A percentile compares a stretch with the other conserved stretches of the same genome.
Evolutionary conservation across 2,888 invertebrate species (phyloP).

Genomic region (Dicyrtomina minuta): DNA sequence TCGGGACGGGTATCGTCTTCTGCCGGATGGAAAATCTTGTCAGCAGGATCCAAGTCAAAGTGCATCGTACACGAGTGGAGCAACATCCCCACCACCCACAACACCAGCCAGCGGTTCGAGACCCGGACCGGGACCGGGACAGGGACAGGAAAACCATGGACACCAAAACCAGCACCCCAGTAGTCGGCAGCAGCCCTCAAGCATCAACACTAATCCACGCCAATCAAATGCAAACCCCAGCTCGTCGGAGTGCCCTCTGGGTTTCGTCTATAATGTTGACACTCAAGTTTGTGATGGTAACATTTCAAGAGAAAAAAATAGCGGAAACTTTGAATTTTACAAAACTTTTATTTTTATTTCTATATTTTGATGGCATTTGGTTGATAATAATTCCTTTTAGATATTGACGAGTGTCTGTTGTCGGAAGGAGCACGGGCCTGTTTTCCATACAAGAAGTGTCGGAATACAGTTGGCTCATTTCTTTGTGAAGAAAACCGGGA

Average conservation of each 20-base stretch:
- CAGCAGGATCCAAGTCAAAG: slow-evolving; percentile 56
- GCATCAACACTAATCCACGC: neutral
- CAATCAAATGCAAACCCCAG: neutral
- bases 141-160: neutral
- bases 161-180: neutral
- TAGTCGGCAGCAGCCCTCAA: neutral
- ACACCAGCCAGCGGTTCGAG: neutral
- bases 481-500: slow-evolving; percentile 55
- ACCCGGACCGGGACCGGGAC: neutral
- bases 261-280: slow-evolving; percentile 54
- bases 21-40: slow-evolving; percentile 72
- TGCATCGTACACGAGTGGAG: too few species aligned
- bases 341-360: too few species aligned
- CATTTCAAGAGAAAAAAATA: too few species aligned
- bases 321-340: too few species aligned
- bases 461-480: slow-evolving; percentile 59
- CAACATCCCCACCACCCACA: too few species aligned
- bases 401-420: slow-evolving; percentile 72
- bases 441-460: slow-evolving; percentile 57
- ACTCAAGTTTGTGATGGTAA: slow-evolving; percentile 54
- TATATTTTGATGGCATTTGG: neutral
- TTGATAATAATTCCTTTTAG: slow-evolving; percentile 58
- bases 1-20: slow-evolving; percentile 67
- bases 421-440: slow-evolving; percentile 62
- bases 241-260: slow-evolving; percentile 53